Evolutionary conservation across 2,797 vertebrate species (phyloP).

Genomic region (Danio choprae): DNA sequence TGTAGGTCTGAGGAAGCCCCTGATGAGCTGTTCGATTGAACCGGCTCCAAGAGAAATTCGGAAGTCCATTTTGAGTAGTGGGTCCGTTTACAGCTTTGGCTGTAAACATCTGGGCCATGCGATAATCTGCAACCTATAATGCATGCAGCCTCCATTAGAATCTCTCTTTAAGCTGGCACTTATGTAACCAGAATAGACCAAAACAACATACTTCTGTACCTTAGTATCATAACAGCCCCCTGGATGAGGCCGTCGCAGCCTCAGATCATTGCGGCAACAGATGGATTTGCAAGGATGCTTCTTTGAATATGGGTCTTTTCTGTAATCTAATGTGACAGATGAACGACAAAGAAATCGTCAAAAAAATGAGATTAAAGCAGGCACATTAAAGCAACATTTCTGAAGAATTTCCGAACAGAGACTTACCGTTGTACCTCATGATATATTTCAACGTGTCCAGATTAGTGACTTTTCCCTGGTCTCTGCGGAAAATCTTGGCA

Average conservation of each 20-base stretch:
- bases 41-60: slow-evolving; percentile 81
- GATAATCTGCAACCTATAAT: slow-evolving; percentile 84
- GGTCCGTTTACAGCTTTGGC: slow-evolving; percentile 86
- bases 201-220: slow-evolving; percentile 62
- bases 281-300: slow-evolving; percentile 89
- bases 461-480: slow-evolving; percentile 83
- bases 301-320: slow-evolving; percentile 83
- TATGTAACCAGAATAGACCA: neutral
- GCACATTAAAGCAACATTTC: neutral
- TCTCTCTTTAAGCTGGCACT: neutral
- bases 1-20: slow-evolving; percentile 83
- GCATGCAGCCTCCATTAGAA: neutral
- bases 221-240: slow-evolving; percentile 92
- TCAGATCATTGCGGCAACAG: slow-evolving; percentile 89
- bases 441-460: slow-evolving; percentile 85
- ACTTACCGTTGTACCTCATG: slow-evolving; percentile 94
- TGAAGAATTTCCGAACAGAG: neutral
- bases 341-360: neutral
- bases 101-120: slow-evolving; percentile 79
- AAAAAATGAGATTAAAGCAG: neutral
- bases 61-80: slow-evolving; percentile 83
- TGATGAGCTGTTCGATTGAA: slow-evolving; percentile 85
- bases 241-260: slow-evolving; percentile 74
- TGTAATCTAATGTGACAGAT: slow-evolving; percentile 80
- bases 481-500: slow-evolving; percentile 91